A percentile compares a stretch with the other conserved stretches of the same genome.
These are phyloP conservation scores for Hippoglossus stenolepis DNA, from an alignment of 2,113 vertebrate genomes.

Conservation along the genomic window DNA sequence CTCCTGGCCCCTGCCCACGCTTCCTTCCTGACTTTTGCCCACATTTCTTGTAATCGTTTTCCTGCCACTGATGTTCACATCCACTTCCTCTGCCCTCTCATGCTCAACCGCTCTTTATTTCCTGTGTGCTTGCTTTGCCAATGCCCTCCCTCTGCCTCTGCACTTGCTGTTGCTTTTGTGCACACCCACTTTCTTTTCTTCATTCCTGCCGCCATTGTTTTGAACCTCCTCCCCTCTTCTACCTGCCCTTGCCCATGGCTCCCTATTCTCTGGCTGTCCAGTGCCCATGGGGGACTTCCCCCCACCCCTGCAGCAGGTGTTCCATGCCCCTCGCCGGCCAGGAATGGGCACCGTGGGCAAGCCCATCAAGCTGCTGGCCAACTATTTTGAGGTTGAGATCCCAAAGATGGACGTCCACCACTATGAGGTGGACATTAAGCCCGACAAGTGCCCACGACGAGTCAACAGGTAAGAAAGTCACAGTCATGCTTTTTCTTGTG, in stretches of 20 bases:
- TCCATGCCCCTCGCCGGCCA: constrained; percentile 96
- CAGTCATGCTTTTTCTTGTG: not conserved
- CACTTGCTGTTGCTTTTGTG: not conserved
- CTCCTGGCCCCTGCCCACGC: constrained; percentile 12
- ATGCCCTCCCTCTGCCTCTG: not conserved
- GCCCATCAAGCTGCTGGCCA: constrained; percentile 98
- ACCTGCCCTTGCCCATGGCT: constrained; percentile 17
- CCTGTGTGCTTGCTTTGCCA: not conserved
- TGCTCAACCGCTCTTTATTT: constrained; percentile 1
- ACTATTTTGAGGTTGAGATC: constrained; percentile 99
- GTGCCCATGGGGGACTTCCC: constrained; percentile 93
- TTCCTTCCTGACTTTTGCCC: constrained; percentile 40
- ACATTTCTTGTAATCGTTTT: constrained; percentile 17
- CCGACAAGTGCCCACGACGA: constrained; percentile 97
- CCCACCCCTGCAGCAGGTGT: constrained; percentile 98
- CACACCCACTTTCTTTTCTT: not conserved
- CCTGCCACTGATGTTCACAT: constrained; percentile 25
- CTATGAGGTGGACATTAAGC: constrained; percentile 99
- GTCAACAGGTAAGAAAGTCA: constrained; percentile 92
- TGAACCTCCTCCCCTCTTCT: not conserved
- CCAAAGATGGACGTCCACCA: constrained; percentile 99
- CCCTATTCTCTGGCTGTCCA: constrained; percentile 35
- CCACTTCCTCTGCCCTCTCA: constrained; percentile 26
- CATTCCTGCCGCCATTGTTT: not conserved
- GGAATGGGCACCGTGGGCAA: constrained; percentile 99